A percentile compares a stretch with the other conserved stretches of the same genome.
Evolutionary conservation across 1,140 invertebrate genomes (phyloP).

Genomic region (Pseudoatta argentina): DNA sequence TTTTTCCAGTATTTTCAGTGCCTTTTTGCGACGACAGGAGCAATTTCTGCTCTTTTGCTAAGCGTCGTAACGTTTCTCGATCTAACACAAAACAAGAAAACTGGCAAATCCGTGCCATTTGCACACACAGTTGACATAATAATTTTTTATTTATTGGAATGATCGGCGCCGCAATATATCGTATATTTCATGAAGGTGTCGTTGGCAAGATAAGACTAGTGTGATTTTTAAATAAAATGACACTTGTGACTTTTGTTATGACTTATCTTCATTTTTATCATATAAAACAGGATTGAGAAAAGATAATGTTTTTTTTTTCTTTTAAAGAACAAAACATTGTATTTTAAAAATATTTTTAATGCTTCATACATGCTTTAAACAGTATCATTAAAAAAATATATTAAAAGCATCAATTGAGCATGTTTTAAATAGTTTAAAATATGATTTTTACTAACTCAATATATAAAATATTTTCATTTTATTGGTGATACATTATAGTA

Average conservation of each 20-base stretch:
- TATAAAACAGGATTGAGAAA: background rate
- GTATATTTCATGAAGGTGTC: slow-evolving; percentile 20
- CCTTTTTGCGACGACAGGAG: slow-evolving; percentile 15
- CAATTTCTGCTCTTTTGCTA: slow-evolving; percentile 43
- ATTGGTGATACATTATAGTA: background rate
- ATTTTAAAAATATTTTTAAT: no score
- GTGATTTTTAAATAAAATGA: slow-evolving; percentile 21
- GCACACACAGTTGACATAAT: background rate
- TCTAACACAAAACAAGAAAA: slow-evolving; percentile 24
- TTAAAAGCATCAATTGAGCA: no score
- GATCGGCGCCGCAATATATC: background rate
- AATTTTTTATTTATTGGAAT: slow-evolving; percentile 46
- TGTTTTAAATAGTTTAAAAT: no score
- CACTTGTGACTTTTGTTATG: background rate
- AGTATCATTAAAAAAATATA: no score
- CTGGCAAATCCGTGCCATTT: slow-evolving; percentile 27
- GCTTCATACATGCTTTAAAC: no score
- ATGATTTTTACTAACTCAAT: no score
- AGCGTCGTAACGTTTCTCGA: background rate
- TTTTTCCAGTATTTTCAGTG: slow-evolving; percentile 8
- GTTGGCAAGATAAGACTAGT: background rate
- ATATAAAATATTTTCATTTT: background rate
- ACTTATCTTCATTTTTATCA: background rate
- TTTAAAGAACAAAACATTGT: no score
- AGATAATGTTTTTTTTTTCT: no score